Evolutionary conservation across 2,888 invertebrate species (phyloP).

Genomic region (Tricholauxania praeusta): DNA sequence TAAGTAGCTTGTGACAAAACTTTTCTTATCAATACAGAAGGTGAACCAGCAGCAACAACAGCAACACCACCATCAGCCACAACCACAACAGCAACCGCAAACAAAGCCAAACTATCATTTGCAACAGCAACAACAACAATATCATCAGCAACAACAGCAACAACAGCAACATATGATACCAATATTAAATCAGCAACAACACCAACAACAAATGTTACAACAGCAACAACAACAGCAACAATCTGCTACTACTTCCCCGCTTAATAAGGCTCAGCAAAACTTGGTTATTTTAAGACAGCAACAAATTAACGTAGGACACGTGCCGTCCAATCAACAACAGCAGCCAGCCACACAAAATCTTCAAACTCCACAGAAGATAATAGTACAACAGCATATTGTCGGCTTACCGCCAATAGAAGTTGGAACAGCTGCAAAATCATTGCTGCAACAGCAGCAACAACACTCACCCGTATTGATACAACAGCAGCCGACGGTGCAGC

Average conservation of each 20-base stretch:
- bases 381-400: constrained; percentile 59
- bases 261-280: constrained; percentile 35
- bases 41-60: constrained; percentile 41
- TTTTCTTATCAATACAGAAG: constrained; percentile 13
- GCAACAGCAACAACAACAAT: constrained; percentile 49
- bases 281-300: constrained; percentile 47
- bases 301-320: constrained; percentile 37
- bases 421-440: background rate
- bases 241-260: background rate
- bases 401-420: constrained; percentile 47
- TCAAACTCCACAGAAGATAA: constrained; percentile 53
- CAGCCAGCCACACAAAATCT: constrained; percentile 61
- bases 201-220: constrained; percentile 43
- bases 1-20: no score
- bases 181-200: constrained; percentile 46
- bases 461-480: constrained; percentile 30
- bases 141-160: constrained; percentile 54
- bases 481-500: constrained; percentile 41
- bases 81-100: constrained; percentile 43
- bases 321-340: constrained; percentile 39
- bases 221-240: constrained; percentile 45
- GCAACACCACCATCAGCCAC: constrained; percentile 45
- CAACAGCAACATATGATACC: constrained; percentile 48
- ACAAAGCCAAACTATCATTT: constrained; percentile 43
- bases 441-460: constrained; percentile 26